Evolutionary conservation across 2,797 vertebrate species (phyloP).

Genomic region (Enoplosus armatus): DNA sequence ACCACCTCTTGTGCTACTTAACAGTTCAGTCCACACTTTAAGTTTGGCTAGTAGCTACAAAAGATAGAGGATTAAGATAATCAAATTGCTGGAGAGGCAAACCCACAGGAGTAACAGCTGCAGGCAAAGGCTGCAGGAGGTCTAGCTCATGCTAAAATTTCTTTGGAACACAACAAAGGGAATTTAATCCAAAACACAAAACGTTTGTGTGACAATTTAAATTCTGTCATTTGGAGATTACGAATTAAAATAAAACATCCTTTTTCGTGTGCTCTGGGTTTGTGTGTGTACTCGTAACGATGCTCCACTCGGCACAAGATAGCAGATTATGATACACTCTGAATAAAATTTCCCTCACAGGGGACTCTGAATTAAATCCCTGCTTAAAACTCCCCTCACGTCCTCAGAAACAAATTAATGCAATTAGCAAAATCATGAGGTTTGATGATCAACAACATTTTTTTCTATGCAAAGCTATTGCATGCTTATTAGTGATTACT

Average conservation of each 20-base stretch:
- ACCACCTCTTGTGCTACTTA: slow-evolving; percentile 48
- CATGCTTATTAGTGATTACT: slow-evolving; percentile 62
- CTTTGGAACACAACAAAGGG: slow-evolving; percentile 25
- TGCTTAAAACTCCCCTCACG: slow-evolving; percentile 35
- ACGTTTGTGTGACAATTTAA: slow-evolving; percentile 17
- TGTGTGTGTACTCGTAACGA: slow-evolving; percentile 20
- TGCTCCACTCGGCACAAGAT: slow-evolving; percentile 31
- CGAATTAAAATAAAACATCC: slow-evolving; percentile 52
- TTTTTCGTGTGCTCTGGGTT: slow-evolving; percentile 24
- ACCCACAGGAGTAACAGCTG: slow-evolving; percentile 38
- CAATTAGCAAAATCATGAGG: slow-evolving; percentile 64
- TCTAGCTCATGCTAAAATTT: slow-evolving; percentile 26
- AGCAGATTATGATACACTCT: slow-evolving; percentile 41
- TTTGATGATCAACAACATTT: slow-evolving; percentile 52
- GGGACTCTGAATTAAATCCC: slow-evolving; percentile 59
- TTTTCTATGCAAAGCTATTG: slow-evolving; percentile 59
- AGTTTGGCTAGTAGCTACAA: slow-evolving; percentile 55
- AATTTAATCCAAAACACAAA: slow-evolving; percentile 43
- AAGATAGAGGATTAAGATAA: slow-evolving; percentile 66
- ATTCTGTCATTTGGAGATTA: slow-evolving; percentile 44
- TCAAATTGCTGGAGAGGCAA: slow-evolving; percentile 47
- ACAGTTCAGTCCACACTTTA: slow-evolving; percentile 48
- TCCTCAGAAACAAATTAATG: slow-evolving; percentile 61
- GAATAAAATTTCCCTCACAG: slow-evolving; percentile 41
- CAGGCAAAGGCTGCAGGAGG: slow-evolving; percentile 25